Conservation (phyloP, 2,797 vertebrate genomes). For the Arremon brunneinucha region DNA sequence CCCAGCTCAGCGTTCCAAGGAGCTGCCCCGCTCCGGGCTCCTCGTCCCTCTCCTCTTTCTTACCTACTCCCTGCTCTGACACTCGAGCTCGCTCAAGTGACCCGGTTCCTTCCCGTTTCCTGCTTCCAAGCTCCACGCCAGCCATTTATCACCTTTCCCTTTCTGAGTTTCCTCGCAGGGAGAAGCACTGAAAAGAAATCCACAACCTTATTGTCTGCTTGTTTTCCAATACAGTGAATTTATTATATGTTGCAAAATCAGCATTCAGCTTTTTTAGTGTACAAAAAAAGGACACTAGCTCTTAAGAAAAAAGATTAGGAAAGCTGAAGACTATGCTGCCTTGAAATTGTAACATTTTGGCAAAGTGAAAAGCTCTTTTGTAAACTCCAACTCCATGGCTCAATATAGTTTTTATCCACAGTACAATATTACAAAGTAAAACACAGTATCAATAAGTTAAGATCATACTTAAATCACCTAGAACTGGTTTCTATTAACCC, state of each 20-base stretch:
- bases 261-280: constrained; percentile 74
- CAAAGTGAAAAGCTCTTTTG: constrained; percentile 76
- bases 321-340: constrained; percentile 63
- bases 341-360: constrained; percentile 75
- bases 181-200: constrained; percentile 14
- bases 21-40: not conserved
- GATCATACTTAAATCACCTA: constrained; percentile 69
- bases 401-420: constrained; percentile 75
- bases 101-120: not conserved
- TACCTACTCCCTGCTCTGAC: not conserved
- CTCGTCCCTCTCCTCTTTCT: not conserved
- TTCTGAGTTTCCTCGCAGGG: not conserved
- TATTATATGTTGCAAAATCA: constrained; percentile 76
- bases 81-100: not conserved
- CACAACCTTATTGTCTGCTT: not conserved
- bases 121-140: not conserved
- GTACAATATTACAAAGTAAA: constrained; percentile 72
- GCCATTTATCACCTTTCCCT: constrained; percentile 20
- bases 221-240: constrained; percentile 72
- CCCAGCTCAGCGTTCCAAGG: not conserved
- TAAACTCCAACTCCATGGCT: constrained; percentile 80
- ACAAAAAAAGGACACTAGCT: constrained; percentile 72
- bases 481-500: constrained; percentile 54
- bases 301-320: constrained; percentile 73
- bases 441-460: constrained; percentile 77